phyloP scores from a whole-genome alignment of 2,888 invertebrate genomes.

The Tineola bisselliella region DNA sequence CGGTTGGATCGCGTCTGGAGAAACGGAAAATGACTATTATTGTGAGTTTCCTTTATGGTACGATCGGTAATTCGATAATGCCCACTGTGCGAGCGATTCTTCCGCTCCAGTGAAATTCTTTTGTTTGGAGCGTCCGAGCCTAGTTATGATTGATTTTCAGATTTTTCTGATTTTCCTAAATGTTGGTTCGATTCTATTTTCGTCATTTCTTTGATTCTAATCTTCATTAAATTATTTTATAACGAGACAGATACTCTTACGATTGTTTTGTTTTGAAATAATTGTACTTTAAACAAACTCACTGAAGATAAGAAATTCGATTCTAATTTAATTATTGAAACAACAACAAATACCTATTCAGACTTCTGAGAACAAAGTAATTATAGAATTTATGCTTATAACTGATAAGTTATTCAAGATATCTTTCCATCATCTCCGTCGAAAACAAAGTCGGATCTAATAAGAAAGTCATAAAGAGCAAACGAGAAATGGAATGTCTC shows the following conservation, averaged over 20 bases:
- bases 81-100: conserved; percentile 37
- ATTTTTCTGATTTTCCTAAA: not conserved
- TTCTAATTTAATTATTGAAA: not conserved
- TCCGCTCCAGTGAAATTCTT: conserved; percentile 24
- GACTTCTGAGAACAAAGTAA: not conserved
- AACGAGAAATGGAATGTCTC: conserved; percentile 36
- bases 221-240: not conserved
- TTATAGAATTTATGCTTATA: not conserved
- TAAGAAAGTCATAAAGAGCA: conserved; percentile 43
- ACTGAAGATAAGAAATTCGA: not conserved
- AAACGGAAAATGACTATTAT: conserved; percentile 49
- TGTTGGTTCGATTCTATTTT: not conserved
- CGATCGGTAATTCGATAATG: conserved; percentile 57
- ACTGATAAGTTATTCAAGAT: not conserved
- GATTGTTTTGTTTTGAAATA: not conserved
- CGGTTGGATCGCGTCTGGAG: conserved; percentile 44
- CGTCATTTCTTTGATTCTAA: not conserved
- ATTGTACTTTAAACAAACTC: not conserved
- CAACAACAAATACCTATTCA: not conserved
- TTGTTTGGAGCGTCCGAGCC: conserved; percentile 10
- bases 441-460: conserved; percentile 30
- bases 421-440: not conserved
- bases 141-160: conserved; percentile 12
- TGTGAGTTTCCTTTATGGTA: conserved; percentile 23
- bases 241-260: not conserved